phyloP scores from a whole-genome alignment of 2,888 invertebrate species.

The Hirtodrosophila histrioides region DNA sequence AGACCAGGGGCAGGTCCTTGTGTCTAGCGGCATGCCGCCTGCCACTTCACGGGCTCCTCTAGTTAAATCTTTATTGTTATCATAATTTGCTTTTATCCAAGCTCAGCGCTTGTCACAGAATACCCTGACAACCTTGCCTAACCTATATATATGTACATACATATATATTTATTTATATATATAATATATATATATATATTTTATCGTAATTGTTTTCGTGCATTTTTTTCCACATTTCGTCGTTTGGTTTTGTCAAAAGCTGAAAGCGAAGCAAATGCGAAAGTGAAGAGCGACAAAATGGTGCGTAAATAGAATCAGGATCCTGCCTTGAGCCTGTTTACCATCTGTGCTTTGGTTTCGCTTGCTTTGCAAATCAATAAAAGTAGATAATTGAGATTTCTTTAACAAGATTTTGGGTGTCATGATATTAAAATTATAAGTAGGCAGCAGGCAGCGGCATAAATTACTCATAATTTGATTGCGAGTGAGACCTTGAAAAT shows the following conservation, averaged over 20 bases:
- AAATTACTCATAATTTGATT: conserved; percentile 77
- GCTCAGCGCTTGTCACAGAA: conserved; percentile 69
- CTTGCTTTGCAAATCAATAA: conserved; percentile 72
- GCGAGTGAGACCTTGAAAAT: conserved; percentile 67
- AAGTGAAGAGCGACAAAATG: conserved; percentile 69
- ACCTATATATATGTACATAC: conserved; percentile 42
- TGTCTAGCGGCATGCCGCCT: conserved; percentile 71
- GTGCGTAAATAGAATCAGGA: conserved; percentile 73
- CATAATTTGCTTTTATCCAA: conserved; percentile 80
- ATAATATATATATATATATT: conserved; percentile 42
- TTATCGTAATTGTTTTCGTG: conserved; percentile 79
- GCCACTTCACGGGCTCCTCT: conserved; percentile 71
- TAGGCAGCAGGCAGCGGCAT: conserved; percentile 50
- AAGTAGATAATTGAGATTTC: conserved; percentile 80
- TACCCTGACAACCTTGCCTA: conserved; percentile 46
- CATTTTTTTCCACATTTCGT: conserved; percentile 57
- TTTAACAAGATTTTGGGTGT: conserved; percentile 76
- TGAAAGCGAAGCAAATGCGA: conserved; percentile 33
- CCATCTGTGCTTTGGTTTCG: conserved; percentile 47
- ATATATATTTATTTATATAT: conserved; percentile 12
- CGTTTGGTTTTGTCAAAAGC: conserved; percentile 27
- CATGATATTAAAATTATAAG: conserved; percentile 70
- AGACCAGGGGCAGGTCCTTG: conserved; percentile 30
- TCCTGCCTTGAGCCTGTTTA: conserved; percentile 49
- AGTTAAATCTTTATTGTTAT: conserved; percentile 81